Evolutionary conservation across 1,140 invertebrate species (phyloP), one percentile per base, ranked within the genome.

Genomic region (Dendrolimus kikuchii): DNA sequence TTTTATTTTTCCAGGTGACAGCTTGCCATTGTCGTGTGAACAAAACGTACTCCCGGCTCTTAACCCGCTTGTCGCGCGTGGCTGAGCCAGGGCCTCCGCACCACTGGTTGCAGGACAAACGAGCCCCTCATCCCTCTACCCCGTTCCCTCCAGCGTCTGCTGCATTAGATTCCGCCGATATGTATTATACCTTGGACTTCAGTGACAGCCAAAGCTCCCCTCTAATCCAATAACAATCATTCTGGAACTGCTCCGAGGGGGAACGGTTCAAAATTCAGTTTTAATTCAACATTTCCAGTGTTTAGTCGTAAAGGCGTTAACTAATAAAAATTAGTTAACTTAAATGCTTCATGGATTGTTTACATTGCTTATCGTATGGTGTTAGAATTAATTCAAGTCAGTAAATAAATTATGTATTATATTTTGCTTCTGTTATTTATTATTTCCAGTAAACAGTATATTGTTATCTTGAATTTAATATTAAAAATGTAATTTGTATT

Each of bases 161-260:
- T 64, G 56, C 81, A 70, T 74, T 92, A 62, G 91, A 92, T 72
- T 90, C 90, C 70, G 88, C 90, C 39, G 92, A 92, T 59, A 91
- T 92, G 90, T 92, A 92, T 79, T 92, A 92, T 84, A 92, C 91
- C 38, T 87, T 92, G 57, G 92, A 92, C 79, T 92, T 92, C 83
- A 92, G 91, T 71, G 91, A 92, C 81, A 92, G 90, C 64, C 92
- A 92, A 77, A 91, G 89, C 68, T 92, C 91, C 23, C 92, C 92
- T 5, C 87, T 92, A 62, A 92, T 92, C 66, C 91, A 92, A 89
- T 92, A 90, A 88, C 82, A 73, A 77, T 76, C 74, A 77, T 66
- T 81, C 41, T 48, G 60, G 76, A 74, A 81, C 78, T 77, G 74
- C 74, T 75, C 78, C 70, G 76, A 81, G 5, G 80, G 79, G 64